Evolutionary conservation across 2,113 vertebrate species (phyloP).

Genomic region (Melanocharis versteri): DNA sequence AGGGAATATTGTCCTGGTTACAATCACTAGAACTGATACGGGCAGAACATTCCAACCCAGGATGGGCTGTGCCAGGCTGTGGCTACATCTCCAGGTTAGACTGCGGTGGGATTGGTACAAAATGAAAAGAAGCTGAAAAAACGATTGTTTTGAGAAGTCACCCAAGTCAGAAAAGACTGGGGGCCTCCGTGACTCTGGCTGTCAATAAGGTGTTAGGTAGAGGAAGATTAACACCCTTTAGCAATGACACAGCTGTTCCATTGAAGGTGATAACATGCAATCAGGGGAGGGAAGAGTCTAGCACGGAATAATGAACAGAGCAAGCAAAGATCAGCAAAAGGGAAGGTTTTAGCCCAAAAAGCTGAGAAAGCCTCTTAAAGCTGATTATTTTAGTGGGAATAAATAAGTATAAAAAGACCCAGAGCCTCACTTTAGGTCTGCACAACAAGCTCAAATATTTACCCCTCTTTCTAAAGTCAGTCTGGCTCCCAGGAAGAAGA

Average conservation of each 20-base stretch:
- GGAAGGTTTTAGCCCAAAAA: constrained; percentile 1
- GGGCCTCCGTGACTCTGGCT: constrained; percentile 50
- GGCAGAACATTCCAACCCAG: not conserved
- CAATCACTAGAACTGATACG: not conserved
- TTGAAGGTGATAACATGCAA: constrained; percentile 59
- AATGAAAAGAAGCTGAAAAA: constrained; percentile 29
- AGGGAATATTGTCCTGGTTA: not conserved
- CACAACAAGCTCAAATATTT: constrained; percentile 11
- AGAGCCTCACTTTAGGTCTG: not conserved
- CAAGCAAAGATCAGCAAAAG: not conserved
- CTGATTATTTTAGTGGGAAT: not conserved
- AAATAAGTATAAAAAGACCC: not conserved
- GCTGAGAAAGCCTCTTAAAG: not conserved
- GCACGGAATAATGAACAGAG: constrained; percentile 33
- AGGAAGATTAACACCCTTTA: constrained; percentile 65
- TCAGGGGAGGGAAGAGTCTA: constrained; percentile 48
- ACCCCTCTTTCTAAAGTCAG: constrained; percentile 1
- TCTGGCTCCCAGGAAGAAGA: not conserved
- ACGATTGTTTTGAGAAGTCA: constrained; percentile 42
- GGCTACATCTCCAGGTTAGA: not conserved
- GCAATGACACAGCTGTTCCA: constrained; percentile 66
- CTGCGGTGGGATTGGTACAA: not conserved
- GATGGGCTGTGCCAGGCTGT: not conserved
- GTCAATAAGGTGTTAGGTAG: constrained; percentile 64
- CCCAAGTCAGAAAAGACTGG: constrained; percentile 32